Evolutionary conservation across 2,797 vertebrate species (phyloP).

Genomic region (Enteromius paludinosus): DNA sequence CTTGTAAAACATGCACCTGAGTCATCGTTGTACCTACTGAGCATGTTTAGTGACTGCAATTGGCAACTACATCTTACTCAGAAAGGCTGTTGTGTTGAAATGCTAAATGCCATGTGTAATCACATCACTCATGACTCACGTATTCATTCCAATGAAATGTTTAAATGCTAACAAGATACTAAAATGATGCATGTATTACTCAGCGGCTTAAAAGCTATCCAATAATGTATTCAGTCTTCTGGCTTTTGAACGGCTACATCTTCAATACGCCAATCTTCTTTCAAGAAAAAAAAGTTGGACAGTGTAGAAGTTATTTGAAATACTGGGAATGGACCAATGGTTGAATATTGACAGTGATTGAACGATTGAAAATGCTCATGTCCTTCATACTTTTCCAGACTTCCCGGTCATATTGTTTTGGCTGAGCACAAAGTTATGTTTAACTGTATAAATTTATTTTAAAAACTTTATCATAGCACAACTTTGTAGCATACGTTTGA

Average conservation of each 20-base stretch:
- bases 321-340: neutral
- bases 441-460: too few relatives aligned
- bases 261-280: neutral
- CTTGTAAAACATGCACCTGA: neutral
- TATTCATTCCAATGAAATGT: slow-evolving; percentile 11
- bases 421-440: too few relatives aligned
- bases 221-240: neutral
- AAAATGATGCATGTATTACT: neutral
- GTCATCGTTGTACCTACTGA: slow-evolving; percentile 14
- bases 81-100: slow-evolving; percentile 8
- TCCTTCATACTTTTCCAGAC: too few relatives aligned
- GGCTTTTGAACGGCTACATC: neutral
- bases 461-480: too few relatives aligned
- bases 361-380: too few relatives aligned
- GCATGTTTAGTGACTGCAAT: neutral
- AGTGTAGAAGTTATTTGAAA: neutral
- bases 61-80: neutral
- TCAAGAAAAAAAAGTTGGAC: neutral
- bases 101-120: slow-evolving; percentile 30
- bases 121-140: slow-evolving; percentile 20
- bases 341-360: too few relatives aligned
- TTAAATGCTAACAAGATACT: slow-evolving; percentile 20
- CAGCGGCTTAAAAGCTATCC: neutral
- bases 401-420: too few relatives aligned
- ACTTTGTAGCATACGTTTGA: too few relatives aligned